Evolutionary conservation across 2,888 invertebrate genomes (phyloP).

Genomic region (Scaptomyza reducta): DNA sequence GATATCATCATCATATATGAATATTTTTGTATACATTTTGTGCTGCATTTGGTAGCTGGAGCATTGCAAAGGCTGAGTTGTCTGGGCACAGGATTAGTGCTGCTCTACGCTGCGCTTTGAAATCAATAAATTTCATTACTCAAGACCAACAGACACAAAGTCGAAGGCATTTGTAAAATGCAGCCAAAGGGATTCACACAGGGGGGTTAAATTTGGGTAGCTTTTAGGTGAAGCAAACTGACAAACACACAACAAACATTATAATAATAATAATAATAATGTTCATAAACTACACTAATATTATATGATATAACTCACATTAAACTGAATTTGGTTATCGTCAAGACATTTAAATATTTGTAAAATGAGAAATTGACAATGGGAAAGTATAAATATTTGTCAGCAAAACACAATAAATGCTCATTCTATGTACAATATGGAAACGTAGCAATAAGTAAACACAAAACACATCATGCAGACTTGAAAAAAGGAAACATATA

Average conservation of each 20-base stretch:
- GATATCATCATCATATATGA: not conserved
- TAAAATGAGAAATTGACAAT: constrained; percentile 24
- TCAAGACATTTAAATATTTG: constrained; percentile 5
- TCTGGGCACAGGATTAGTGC: constrained; percentile 39
- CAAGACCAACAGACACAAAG: constrained; percentile 13
- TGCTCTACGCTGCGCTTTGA: constrained; percentile 55
- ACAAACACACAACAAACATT: constrained; percentile 19
- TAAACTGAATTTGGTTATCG: constrained; percentile 29
- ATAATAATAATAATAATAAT: constrained; percentile 15
- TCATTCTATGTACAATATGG: constrained; percentile 67
- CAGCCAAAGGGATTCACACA: constrained; percentile 67
- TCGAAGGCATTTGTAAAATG: constrained; percentile 71
- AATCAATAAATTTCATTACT: constrained; percentile 54
- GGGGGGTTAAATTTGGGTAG: constrained; percentile 46
- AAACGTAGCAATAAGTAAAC: constrained; percentile 33
- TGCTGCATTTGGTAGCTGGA: constrained; percentile 53
- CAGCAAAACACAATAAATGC: constrained; percentile 51
- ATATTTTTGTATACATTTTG: constrained; percentile 8
- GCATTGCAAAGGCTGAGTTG: constrained; percentile 43
- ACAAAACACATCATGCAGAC: constrained; percentile 3
- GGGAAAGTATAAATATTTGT: constrained; percentile 16
- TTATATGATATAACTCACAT: constrained; percentile 20
- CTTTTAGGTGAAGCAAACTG: constrained; percentile 32
- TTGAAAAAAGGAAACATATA: constrained; percentile 6
- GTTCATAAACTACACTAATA: constrained; percentile 40